Conservation (phyloP, 2,113 vertebrate genomes). For the Phalacrocorax pelagicus region DNA sequence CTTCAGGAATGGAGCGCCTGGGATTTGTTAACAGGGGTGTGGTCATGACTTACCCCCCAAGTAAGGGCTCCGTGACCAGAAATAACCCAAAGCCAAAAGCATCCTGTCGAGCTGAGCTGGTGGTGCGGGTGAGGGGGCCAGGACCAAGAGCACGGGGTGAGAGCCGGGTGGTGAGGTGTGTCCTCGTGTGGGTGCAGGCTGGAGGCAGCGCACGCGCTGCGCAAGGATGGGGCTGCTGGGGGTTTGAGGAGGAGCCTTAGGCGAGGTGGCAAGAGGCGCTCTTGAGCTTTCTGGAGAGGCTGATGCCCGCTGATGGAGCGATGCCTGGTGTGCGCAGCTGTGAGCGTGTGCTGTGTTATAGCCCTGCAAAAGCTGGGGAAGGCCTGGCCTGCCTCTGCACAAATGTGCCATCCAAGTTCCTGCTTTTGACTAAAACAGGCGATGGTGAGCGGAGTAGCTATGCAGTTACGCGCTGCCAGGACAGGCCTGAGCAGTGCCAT, state of each 20-base stretch:
- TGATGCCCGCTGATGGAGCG: not conserved
- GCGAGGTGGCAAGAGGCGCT: accelerated
- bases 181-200: accelerated
- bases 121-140: accelerated
- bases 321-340: accelerated
- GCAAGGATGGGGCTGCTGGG: accelerated
- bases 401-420: accelerated
- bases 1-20: accelerated
- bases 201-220: accelerated
- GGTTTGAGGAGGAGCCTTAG: not conserved
- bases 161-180: accelerated
- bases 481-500: not conserved
- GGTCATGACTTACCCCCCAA: not conserved
- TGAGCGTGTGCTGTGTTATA: accelerated
- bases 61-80: not conserved
- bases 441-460: not conserved
- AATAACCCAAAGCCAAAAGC: not conserved
- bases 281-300: not conserved
- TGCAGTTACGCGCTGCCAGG: not conserved
- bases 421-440: not conserved
- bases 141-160: not conserved
- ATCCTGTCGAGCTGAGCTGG: not conserved
- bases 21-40: not conserved
- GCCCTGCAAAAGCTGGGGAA: not conserved
- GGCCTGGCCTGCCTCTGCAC: not conserved